A percentile compares a stretch with the other conserved stretches of the same genome.
Conservation (phyloP, 2,888 invertebrate genomes). For the Meta bourneti region DNA sequence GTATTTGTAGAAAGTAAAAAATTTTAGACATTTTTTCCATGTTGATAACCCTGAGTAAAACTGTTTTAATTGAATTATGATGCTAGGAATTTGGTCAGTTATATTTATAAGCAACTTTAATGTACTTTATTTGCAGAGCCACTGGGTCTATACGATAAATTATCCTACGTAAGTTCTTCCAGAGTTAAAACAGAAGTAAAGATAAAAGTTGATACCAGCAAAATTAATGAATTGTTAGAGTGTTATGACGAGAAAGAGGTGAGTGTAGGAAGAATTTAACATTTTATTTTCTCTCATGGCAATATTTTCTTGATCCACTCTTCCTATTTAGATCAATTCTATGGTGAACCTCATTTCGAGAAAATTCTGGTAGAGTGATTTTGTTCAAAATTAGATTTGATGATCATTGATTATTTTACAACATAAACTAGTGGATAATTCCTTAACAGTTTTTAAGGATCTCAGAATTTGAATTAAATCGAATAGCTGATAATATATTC, state of each 20-base stretch:
- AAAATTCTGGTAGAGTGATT: not conserved
- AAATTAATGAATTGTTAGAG: conserved; percentile 8
- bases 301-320: not conserved
- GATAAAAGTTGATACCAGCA: not conserved
- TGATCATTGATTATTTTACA: not conserved
- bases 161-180: not conserved
- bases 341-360: not conserved
- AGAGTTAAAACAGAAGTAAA: not conserved
- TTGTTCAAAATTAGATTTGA: not conserved
- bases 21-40: too few species aligned
- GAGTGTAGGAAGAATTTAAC: not conserved
- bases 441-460: too few species aligned
- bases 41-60: too few species aligned
- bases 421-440: too few species aligned
- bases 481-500: too few species aligned
- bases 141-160: not conserved
- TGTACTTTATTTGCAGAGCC: not conserved
- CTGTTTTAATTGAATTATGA: too few species aligned
- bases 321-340: not conserved
- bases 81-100: too few species aligned
- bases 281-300: not conserved
- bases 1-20: too few species aligned
- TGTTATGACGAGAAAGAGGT: conserved; percentile 21
- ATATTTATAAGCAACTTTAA: too few species aligned
- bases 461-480: too few species aligned